Conservation (phyloP, 2,888 invertebrate genomes). For the Teinopalpus imperialis region DNA sequence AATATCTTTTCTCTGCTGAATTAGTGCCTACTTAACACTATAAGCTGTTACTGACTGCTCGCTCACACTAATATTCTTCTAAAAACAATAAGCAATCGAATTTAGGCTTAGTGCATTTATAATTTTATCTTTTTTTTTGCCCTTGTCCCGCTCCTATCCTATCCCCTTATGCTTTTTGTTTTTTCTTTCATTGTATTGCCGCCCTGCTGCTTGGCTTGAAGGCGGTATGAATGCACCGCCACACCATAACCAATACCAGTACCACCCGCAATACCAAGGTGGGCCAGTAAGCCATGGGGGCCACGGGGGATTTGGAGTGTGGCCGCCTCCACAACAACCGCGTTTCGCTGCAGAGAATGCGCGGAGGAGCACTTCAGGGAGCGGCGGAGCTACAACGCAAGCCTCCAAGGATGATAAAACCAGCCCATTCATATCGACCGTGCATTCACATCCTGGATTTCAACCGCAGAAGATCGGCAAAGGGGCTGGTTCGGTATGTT, state of each 20-base stretch:
- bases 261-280: constrained; percentile 77
- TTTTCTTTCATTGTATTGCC: constrained; percentile 82
- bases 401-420: constrained; percentile 84
- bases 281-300: constrained; percentile 51
- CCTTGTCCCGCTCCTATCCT: constrained; percentile 57
- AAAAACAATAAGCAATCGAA: constrained; percentile 22
- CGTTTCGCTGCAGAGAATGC: constrained; percentile 80
- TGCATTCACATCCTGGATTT: constrained; percentile 95
- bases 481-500: constrained; percentile 79
- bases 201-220: constrained; percentile 79
- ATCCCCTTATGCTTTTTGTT: constrained; percentile 77
- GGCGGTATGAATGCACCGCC: constrained; percentile 82
- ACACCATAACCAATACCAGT: constrained; percentile 80
- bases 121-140: constrained; percentile 54
- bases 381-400: constrained; percentile 39
- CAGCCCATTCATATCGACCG: constrained; percentile 93
- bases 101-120: constrained; percentile 53
- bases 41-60: constrained; percentile 50
- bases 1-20: constrained; percentile 43
- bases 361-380: constrained; percentile 49
- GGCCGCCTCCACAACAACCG: constrained; percentile 60
- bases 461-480: constrained; percentile 97
- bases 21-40: constrained; percentile 64
- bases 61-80: constrained; percentile 56
- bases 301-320: constrained; percentile 53